These are phyloP conservation scores for Narcine bancroftii DNA, from an alignment of 2,113 vertebrate genomes.

Conservation along the genomic window DNA sequence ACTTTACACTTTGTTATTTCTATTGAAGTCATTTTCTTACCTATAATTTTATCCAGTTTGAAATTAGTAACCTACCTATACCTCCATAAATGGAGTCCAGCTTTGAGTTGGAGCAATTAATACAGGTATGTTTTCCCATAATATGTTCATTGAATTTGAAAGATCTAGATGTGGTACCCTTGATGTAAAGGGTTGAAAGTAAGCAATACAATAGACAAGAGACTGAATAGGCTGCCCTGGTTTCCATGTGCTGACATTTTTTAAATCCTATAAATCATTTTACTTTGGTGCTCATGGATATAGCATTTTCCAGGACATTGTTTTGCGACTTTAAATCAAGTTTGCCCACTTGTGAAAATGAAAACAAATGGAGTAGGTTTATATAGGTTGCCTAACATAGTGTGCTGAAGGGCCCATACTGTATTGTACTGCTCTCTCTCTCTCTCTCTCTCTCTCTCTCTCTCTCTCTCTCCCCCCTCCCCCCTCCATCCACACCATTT, in stretches of 20 bases:
- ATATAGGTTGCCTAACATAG: no score
- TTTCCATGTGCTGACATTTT: not conserved
- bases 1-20: not conserved
- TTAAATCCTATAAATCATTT: not conserved
- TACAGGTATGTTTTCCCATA: not conserved
- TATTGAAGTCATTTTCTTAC: not conserved
- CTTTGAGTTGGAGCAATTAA: not conserved
- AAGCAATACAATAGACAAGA: not conserved
- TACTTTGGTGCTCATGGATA: not conserved
- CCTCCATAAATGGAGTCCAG: not conserved
- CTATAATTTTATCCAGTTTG: not conserved
- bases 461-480: no score
- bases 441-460: no score
- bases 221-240: not conserved
- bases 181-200: not conserved
- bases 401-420: no score
- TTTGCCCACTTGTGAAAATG: no score
- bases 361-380: no score
- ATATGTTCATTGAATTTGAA: not conserved
- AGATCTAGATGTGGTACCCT: not conserved
- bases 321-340: not conserved
- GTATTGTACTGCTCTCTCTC: no score
- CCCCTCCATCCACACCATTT: no score
- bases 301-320: not conserved
- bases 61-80: not conserved